A percentile compares a stretch with the other conserved stretches of the same genome.
phyloP scores from a whole-genome alignment of 2,797 vertebrate genomes.

The Malacoctenus gilli region DNA sequence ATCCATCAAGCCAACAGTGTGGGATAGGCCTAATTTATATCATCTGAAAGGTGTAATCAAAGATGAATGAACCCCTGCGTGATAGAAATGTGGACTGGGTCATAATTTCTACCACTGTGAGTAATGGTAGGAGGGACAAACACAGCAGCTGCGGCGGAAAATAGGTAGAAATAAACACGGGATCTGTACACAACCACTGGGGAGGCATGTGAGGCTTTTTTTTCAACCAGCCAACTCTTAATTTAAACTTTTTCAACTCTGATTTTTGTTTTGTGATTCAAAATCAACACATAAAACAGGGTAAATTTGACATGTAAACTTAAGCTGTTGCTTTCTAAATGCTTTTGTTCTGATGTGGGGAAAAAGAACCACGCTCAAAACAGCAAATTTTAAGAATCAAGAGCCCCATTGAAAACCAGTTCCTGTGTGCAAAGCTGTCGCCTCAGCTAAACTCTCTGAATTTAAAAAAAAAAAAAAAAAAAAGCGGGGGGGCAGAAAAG shows the following conservation, averaged over 20 bases:
- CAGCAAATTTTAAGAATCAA: no score
- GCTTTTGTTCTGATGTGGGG: no score
- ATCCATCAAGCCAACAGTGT: slow-evolving; percentile 79
- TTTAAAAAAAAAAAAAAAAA: slow-evolving; percentile 12
- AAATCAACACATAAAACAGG: not conserved
- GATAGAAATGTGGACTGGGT: slow-evolving; percentile 78
- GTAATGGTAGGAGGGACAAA: slow-evolving; percentile 68
- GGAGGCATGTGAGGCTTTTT: not conserved
- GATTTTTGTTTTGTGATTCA: not conserved
- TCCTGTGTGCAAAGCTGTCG: not conserved
- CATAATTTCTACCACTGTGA: slow-evolving; percentile 77
- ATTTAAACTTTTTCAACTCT: slow-evolving; percentile 18
- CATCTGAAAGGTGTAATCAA: slow-evolving; percentile 83
- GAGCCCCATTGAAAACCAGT: no score
- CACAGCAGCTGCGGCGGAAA: slow-evolving; percentile 52
- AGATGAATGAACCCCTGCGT: slow-evolving; percentile 79
- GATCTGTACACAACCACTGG: slow-evolving; percentile 17
- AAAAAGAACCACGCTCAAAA: no score
- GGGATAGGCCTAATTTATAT: slow-evolving; percentile 83
- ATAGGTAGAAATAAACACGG: slow-evolving; percentile 37
- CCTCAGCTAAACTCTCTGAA: not conserved
- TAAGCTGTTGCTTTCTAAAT: no score
- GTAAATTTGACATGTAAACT: not conserved
- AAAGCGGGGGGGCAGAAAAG: not conserved
- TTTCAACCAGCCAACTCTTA: not conserved